These are phyloP conservation scores for Portunus trituberculatus DNA, from an alignment of 1,140 invertebrate genomes.

Conservation along the genomic window DNA sequence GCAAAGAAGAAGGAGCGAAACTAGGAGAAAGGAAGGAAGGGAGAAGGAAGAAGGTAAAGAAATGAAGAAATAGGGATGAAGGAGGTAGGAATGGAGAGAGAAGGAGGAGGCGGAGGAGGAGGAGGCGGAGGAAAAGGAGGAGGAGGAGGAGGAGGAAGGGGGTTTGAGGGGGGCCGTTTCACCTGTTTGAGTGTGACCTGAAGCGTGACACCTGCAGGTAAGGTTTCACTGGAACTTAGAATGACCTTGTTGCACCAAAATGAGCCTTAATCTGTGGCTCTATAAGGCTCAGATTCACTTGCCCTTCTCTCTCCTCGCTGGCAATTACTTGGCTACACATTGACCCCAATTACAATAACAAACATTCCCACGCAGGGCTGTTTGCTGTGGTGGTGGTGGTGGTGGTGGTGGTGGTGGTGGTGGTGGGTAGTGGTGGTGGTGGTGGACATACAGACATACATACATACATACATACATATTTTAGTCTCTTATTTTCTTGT, in stretches of 20 bases:
- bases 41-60: neutral
- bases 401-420: too few relatives aligned
- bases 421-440: too few relatives aligned
- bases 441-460: neutral
- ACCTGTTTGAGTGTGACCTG: neutral
- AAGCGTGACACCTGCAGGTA: neutral
- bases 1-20: neutral
- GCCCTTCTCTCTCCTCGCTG: neutral
- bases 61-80: neutral
- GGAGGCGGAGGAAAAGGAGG: neutral
- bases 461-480: neutral
- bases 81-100: neutral
- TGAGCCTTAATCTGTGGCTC: neutral
- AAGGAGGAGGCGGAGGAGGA: neutral
- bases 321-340: constrained; percentile 56
- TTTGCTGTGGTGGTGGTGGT: neutral
- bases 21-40: neutral
- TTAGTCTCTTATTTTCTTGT: too few relatives aligned
- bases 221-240: neutral
- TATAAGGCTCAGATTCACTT: neutral
- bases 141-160: neutral
- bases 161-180: neutral
- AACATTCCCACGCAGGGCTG: constrained; percentile 55
- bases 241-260: neutral
- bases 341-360: constrained; percentile 64